A percentile compares a stretch with the other conserved stretches of the same genome.
Conservation (phyloP, 2,797 vertebrate species). For the Gouania willdenowi region DNA sequence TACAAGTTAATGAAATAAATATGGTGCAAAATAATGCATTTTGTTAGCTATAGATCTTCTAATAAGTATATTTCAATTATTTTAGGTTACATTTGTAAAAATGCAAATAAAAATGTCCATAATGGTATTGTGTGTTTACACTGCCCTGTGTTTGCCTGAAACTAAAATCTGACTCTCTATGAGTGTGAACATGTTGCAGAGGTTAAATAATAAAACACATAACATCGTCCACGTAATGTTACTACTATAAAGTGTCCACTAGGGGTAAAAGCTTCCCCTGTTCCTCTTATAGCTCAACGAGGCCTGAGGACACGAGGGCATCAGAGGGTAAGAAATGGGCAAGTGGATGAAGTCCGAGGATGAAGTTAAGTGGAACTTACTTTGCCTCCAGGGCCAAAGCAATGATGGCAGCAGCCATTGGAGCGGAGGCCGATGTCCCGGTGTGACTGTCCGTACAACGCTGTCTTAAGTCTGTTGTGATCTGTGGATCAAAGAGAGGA, state of each 20-base stretch:
- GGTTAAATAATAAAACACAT: not conserved
- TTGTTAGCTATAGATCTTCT: too few relatives aligned
- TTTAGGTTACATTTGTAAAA: too few relatives aligned
- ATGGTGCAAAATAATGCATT: too few relatives aligned
- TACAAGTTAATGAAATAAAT: too few relatives aligned
- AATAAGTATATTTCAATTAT: too few relatives aligned
- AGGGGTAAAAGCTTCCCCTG: conserved; percentile 15
- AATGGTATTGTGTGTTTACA: too few relatives aligned
- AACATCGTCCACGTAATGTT: not conserved
- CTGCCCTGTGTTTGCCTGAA: not conserved
- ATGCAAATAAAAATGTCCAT: too few relatives aligned
- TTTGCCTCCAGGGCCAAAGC: conserved; percentile 97
- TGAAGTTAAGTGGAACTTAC: conserved; percentile 81
- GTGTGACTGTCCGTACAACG: conserved; percentile 98
- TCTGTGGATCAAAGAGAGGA: conserved; percentile 66
- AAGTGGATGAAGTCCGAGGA: conserved; percentile 40
- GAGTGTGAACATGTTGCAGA: too few relatives aligned
- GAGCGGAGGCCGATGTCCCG: conserved; percentile 95
- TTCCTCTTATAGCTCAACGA: conserved; percentile 17
- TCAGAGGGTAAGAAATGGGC: conserved; percentile 32
- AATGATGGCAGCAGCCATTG: conserved; percentile 97
- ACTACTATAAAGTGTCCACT: too few relatives aligned
- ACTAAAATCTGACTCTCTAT: not conserved
- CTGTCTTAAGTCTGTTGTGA: conserved; percentile 96
- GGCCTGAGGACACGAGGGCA: conserved; percentile 18